A percentile compares a stretch with the other conserved stretches of the same genome.
These are phyloP conservation scores for Vidua chalybeata DNA, from an alignment of 2,113 vertebrate species.

Conservation along the genomic window DNA sequence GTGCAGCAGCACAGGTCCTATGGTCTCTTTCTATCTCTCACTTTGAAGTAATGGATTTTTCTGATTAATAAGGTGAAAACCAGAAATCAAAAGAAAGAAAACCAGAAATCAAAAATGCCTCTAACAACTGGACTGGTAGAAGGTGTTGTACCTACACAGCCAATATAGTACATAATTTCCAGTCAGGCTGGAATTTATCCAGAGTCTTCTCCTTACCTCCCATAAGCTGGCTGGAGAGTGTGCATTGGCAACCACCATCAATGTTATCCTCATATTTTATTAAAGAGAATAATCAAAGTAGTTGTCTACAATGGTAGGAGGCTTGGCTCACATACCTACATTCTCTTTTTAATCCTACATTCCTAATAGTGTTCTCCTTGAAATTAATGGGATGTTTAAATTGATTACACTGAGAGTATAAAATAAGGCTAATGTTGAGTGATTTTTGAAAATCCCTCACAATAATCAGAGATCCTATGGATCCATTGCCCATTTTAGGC, in stretches of 20 bases:
- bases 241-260: background rate
- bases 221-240: background rate
- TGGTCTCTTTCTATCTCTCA: background rate
- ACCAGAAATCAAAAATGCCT: background rate
- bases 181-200: background rate
- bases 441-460: slow-evolving; percentile 45
- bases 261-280: background rate
- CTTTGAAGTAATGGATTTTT: background rate
- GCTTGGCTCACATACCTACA: background rate
- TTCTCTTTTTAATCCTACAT: background rate
- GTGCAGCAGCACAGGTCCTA: fast-evolving
- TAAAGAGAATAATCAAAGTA: slow-evolving; percentile 5
- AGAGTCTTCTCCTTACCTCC: background rate
- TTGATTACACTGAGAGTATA: background rate
- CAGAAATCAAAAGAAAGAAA: background rate
- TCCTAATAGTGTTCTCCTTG: background rate
- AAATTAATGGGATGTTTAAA: background rate
- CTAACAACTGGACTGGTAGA: background rate
- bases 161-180: background rate
- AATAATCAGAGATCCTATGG: slow-evolving; percentile 53
- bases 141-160: background rate
- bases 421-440: slow-evolving; percentile 29
- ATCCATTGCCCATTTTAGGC: slow-evolving; percentile 12
- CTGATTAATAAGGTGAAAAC: background rate
- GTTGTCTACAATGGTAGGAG: background rate